A percentile compares a stretch with the other conserved stretches of the same genome.
Evolutionary conservation across 2,113 vertebrate genomes (phyloP).

Genomic region (Urocolius indicus): DNA sequence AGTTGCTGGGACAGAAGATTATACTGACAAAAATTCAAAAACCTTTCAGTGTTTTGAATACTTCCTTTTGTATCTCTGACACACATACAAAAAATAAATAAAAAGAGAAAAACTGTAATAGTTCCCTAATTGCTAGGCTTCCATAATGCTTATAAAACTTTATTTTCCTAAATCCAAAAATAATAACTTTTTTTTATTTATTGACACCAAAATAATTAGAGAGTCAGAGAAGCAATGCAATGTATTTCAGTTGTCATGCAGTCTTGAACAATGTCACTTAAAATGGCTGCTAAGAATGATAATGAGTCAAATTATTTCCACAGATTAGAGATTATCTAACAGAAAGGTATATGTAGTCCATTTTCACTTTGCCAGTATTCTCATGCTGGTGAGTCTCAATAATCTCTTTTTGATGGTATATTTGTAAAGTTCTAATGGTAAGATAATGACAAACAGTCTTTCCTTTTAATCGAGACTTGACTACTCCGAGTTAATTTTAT

Average conservation of each 20-base stretch:
- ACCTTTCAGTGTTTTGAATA: neutral
- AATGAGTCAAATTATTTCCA: neutral
- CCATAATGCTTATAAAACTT: neutral
- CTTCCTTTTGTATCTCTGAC: neutral
- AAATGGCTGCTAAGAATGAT: neutral
- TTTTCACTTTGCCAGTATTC: neutral
- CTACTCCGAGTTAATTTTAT: neutral
- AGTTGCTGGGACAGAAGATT: neutral
- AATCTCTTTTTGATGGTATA: neutral
- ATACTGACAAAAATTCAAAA: neutral
- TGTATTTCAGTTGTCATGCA: neutral
- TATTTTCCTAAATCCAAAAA: neutral
- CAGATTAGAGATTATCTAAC: neutral
- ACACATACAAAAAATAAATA: no score
- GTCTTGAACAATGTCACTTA: neutral
- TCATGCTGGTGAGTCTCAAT: neutral
- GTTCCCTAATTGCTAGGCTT: neutral
- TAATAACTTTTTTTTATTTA: neutral
- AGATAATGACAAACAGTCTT: neutral
- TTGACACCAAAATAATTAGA: fast-evolving
- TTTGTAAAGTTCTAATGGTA: neutral
- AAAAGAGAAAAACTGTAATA: neutral
- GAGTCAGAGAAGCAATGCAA: neutral
- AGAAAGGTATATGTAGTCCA: neutral
- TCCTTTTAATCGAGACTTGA: neutral